Conservation (phyloP, 1,140 invertebrate species). For the Nebria ingens region DNA sequence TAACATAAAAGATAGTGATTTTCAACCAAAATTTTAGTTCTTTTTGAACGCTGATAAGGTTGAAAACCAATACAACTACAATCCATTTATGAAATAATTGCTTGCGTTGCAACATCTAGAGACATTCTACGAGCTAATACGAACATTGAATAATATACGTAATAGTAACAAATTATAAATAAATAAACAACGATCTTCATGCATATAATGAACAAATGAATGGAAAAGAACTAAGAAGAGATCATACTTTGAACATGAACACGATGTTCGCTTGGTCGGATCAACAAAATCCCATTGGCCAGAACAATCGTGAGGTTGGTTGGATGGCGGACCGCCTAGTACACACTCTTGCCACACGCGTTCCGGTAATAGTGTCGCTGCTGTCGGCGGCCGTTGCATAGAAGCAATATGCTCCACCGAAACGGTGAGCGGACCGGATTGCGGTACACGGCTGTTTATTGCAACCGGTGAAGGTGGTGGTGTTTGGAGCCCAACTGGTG, state of each 20-base stretch:
- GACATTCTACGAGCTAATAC: no score
- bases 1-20: no score
- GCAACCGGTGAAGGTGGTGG: constrained; percentile 34
- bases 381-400: constrained; percentile 40
- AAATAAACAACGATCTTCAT: no score
- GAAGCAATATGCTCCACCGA: constrained; percentile 41
- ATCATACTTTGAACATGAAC: constrained; percentile 69
- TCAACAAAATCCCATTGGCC: constrained; percentile 81
- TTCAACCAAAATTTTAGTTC: no score
- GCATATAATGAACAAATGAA: no score
- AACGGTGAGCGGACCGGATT: constrained; percentile 32
- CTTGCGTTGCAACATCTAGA: no score
- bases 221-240: no score
- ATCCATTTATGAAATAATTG: no score
- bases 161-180: no score
- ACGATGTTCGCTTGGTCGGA: constrained; percentile 66
- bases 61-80: no score
- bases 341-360: constrained; percentile 67
- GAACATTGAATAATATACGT: no score
- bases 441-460: constrained; percentile 39
- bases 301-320: constrained; percentile 23
- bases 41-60: no score
- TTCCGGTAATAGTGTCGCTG: constrained; percentile 56
- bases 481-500: constrained; percentile 20
- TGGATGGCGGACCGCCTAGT: constrained; percentile 38